Percentiles rank a stretch among this genome's conserved stretches.
Conservation (phyloP, 2,113 vertebrate genomes). For the Mesoclemmys tuberculata region DNA sequence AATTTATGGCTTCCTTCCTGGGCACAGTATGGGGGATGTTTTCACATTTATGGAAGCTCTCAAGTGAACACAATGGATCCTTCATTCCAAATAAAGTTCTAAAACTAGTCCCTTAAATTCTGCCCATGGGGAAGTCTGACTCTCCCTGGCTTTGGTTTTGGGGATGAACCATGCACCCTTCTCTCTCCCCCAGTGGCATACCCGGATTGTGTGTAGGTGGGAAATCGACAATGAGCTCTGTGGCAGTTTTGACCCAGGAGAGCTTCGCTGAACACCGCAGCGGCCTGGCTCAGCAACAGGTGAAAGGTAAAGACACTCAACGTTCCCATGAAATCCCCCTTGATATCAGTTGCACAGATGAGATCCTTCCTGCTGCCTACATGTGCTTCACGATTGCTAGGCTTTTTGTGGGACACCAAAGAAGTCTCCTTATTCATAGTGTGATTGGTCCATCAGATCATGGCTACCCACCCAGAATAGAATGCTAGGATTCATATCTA, state of each 20-base stretch:
- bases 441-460: neutral
- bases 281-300: slow-evolving; percentile 92
- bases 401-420: neutral
- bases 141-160: slow-evolving; percentile 10
- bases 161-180: neutral
- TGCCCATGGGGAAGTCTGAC: neutral
- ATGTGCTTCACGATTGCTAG: accelerated
- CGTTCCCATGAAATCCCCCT: neutral
- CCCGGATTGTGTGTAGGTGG: slow-evolving; percentile 93
- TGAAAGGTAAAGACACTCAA: slow-evolving; percentile 83
- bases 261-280: slow-evolving; percentile 99
- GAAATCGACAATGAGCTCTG: slow-evolving; percentile 98
- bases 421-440: neutral
- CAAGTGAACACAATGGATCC: neutral
- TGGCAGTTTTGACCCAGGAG: slow-evolving; percentile 99
- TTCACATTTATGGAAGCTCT: neutral
- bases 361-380: neutral
- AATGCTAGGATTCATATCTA: neutral
- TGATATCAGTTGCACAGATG: neutral
- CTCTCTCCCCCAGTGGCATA: slow-evolving; percentile 85
- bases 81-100: neutral
- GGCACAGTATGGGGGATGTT: neutral
- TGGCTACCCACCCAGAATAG: neutral
- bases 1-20: neutral
- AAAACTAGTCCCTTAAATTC: neutral